phyloP scores from a whole-genome alignment of 1,140 invertebrate species.

The Parasteatoda tepidariorum region DNA sequence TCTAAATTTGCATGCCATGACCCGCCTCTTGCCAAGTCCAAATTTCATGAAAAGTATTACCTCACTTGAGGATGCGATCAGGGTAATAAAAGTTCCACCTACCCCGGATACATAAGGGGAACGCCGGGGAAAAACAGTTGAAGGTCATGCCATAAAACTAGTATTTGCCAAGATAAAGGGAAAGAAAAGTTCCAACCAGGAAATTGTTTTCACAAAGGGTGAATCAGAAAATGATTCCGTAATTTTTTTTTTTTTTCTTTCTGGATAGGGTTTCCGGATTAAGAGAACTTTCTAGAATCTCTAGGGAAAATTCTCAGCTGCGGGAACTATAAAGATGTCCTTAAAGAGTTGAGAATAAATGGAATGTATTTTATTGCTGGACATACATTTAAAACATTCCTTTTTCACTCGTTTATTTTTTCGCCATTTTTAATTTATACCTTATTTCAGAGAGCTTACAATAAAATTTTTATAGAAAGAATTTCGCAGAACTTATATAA shows the following conservation, averaged over 20 bases:
- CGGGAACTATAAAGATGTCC: too few species aligned
- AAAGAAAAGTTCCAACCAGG: slow-evolving; percentile 2
- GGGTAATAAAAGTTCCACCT: slow-evolving; percentile 19
- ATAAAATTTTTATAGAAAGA: too few species aligned
- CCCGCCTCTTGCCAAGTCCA: slow-evolving; percentile 28
- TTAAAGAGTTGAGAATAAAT: too few species aligned
- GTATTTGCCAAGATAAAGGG: slow-evolving; percentile 11
- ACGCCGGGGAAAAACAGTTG: slow-evolving; percentile 1
- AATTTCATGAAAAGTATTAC: slow-evolving; percentile 42
- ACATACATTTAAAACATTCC: too few species aligned
- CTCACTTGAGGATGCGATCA: neutral
- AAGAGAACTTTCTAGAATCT: too few species aligned
- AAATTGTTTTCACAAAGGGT: slow-evolving; percentile 38
- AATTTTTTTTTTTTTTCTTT: neutral
- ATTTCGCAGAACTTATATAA: too few species aligned
- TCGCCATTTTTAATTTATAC: too few species aligned
- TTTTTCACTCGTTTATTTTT: too few species aligned
- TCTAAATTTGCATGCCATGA: slow-evolving; percentile 35
- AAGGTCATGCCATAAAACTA: slow-evolving; percentile 43
- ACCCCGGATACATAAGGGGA: neutral
- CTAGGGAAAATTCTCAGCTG: too few species aligned
- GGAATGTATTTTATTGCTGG: too few species aligned
- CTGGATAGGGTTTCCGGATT: neutral
- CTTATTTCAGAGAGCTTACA: too few species aligned
- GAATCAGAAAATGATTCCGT: neutral